phyloP scores from a whole-genome alignment of 2,113 vertebrate genomes.

The Willisornis vidua region DNA sequence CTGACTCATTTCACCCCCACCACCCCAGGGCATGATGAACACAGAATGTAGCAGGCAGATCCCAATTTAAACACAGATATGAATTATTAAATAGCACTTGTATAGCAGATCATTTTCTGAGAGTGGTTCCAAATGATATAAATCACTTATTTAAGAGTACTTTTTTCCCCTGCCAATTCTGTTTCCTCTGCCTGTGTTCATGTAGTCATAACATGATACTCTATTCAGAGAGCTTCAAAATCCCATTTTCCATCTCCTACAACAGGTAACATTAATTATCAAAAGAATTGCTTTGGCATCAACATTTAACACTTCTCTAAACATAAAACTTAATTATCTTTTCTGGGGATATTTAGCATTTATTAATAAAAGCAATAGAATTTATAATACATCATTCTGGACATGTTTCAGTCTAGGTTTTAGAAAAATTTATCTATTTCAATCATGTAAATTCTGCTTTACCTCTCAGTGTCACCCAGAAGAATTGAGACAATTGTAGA shows the following conservation, averaged over 20 bases:
- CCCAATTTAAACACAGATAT: constrained; percentile 16
- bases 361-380: constrained; percentile 54
- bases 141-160: constrained; percentile 19
- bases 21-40: not conserved
- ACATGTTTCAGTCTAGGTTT: not conserved
- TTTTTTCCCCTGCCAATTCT: not conserved
- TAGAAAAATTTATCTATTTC: constrained; percentile 32
- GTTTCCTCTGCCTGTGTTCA: not conserved
- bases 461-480: constrained; percentile 28
- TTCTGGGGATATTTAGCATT: constrained; percentile 5
- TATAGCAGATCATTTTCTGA: not conserved
- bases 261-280: constrained; percentile 52
- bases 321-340: constrained; percentile 35
- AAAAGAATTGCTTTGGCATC: constrained; percentile 30
- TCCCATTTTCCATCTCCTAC: constrained; percentile 33
- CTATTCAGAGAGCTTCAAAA: constrained; percentile 5
- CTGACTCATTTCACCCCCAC: not conserved
- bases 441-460: constrained; percentile 13
- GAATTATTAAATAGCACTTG: constrained; percentile 46
- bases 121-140: constrained; percentile 21
- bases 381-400: constrained; percentile 5
- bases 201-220: not conserved
- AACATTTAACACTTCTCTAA: constrained; percentile 14
- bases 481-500: constrained; percentile 11
- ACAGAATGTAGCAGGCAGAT: not conserved